Evolutionary conservation across 2,113 vertebrate species (phyloP), one percentile per base, ranked within the genome.

Genomic region (Peromyscus polionotus): DNA sequence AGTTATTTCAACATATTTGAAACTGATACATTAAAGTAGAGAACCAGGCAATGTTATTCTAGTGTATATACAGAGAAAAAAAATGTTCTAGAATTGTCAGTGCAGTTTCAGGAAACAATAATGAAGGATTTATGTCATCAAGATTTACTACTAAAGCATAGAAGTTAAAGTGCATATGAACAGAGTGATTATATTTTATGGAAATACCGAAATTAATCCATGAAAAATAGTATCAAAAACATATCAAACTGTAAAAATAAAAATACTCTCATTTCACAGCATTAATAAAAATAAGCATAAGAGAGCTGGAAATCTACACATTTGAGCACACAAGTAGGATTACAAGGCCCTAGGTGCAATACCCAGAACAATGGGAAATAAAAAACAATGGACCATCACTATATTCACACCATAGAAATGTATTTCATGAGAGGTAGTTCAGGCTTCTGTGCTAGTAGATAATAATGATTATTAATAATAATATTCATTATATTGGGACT

Each of bases 181-280:
- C 13, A 31, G 7, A 51, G 39, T 61, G 10, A 59, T 88, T 79
- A 48, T 61, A 28, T 70, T 81, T 65, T 90, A 36, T 36, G 22
- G 39, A 28, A 59, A 88, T 68, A 61, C 10, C 39, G 7, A 91
- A 68, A 42, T 51, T 61, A 24, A 42, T 48, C 36, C 22, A 39
- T 14, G 36, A 48, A 67, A 54, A 75, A 73, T 22, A 36, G 61
- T 45, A 22, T 36, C 65, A n/a, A 91, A 96, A 70, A 65, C 59
- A 75, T 51, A 91, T 59, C 81, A 81, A 72, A 73, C 36, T 87
- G 61, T 42, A 85, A 68, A 92, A 95, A 93, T 70, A 45, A 91
- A 94, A 57, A 39, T 16, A 79, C 24, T 12, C 13, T 72, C 48
- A 79, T 80, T 95, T 91, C 19, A 39, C 7, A 26, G 22, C 12